Percentiles rank a stretch among this genome's conserved stretches.
Conservation (phyloP, 2,888 invertebrate species). For the Arctia plantaginis region DNA sequence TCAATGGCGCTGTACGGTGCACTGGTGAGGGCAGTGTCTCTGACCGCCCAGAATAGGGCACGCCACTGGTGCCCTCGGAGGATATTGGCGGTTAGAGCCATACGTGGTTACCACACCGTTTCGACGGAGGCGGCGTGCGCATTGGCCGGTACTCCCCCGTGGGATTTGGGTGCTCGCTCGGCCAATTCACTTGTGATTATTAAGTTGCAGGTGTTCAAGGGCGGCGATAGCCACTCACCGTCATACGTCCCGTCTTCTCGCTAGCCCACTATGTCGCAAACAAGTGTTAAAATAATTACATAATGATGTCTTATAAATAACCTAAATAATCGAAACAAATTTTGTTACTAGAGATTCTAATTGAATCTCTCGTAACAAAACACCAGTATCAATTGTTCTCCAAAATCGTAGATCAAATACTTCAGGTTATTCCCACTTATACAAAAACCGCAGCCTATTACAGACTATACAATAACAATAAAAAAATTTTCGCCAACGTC, state of each 20-base stretch:
- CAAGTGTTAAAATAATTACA: not conserved
- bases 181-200: too few relatives aligned
- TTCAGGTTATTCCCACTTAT: not conserved
- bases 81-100: too few relatives aligned
- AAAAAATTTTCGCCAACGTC: conserved; percentile 27
- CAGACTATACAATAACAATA: not conserved
- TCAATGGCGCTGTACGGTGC: too few relatives aligned
- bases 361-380: not conserved
- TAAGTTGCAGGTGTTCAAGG: too few relatives aligned
- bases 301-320: not conserved
- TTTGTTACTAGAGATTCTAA: not conserved
- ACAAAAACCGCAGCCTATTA: not conserved
- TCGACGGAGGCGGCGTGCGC: too few relatives aligned
- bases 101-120: too few relatives aligned
- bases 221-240: too few relatives aligned
- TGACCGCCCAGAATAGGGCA: too few relatives aligned
- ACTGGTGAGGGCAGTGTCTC: too few relatives aligned
- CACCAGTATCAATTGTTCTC: not conserved
- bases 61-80: too few relatives aligned
- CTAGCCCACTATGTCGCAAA: not conserved
- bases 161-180: too few relatives aligned
- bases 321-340: not conserved
- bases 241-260: not conserved
- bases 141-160: too few relatives aligned
- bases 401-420: not conserved